Percentiles rank a stretch among this genome's conserved stretches.
Conservation (phyloP, 2,888 invertebrate genomes). For the Tetragonisca angustula region DNA sequence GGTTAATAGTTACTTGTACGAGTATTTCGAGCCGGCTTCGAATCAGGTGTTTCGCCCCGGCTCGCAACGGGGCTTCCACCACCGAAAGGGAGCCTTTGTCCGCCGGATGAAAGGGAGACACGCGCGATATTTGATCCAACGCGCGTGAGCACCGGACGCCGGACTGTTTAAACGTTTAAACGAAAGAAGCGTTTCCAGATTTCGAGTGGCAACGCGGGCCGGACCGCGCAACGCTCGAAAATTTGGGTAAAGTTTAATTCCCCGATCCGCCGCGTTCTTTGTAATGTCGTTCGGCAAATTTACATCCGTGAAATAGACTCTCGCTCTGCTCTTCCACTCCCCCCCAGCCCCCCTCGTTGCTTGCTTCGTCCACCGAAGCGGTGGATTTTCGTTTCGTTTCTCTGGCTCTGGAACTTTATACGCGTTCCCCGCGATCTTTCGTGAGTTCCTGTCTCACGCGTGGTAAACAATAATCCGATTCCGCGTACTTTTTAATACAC, state of each 20-base stretch:
- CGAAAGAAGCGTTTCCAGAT: neutral
- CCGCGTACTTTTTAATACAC: no score
- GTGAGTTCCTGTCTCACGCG: no score
- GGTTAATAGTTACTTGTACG: slow-evolving; percentile 60
- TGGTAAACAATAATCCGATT: no score
- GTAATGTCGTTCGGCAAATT: neutral
- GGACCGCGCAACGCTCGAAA: neutral
- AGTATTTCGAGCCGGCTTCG: slow-evolving; percentile 42
- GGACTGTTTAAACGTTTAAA: slow-evolving; percentile 15
- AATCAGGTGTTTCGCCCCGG: slow-evolving; percentile 32
- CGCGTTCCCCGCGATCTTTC: neutral
- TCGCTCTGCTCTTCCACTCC: neutral
- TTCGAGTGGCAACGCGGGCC: neutral
- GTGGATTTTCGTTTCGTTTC: neutral
- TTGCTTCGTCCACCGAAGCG: no score
- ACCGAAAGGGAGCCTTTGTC: slow-evolving; percentile 22
- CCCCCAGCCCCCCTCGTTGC: no score
- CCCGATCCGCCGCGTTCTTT: neutral
- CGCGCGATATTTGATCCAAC: slow-evolving; percentile 35
- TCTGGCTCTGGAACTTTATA: neutral
- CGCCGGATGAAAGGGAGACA: slow-evolving; percentile 19
- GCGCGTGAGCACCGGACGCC: neutral
- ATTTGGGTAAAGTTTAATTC: neutral
- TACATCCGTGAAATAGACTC: neutral
- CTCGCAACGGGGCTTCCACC: neutral